Base-by-base conservation (phyloP, 2,113 vertebrate species). In the Aythya baeri region DNA sequence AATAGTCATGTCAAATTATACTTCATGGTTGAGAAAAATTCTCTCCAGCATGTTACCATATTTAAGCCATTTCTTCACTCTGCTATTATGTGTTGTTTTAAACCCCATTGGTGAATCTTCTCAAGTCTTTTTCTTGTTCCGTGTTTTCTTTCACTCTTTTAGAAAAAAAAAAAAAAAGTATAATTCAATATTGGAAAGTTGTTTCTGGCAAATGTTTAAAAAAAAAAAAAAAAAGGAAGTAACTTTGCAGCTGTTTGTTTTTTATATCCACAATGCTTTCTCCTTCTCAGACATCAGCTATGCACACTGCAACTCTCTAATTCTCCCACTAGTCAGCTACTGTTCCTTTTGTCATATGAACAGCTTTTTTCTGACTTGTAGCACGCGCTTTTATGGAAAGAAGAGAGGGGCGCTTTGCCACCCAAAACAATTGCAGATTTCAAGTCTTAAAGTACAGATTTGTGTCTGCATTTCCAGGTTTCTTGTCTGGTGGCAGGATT, bases 11-110 rank as follows among this genome's bases (percentile, higher is more conserved):
- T 97, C 93, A 88, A 93, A 90, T 94, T 88, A 13, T 63, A 80
- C 92, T 95, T 94, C 54, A 67, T 83, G 71, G 88, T 8, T 81
- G 95, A 95, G 93, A 96, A 96, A 95, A 93, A 36, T 86, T 97
- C 54, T 97, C 91, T 96, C 83, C 86, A 90, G 86, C 74, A 74
- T 34, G 22, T 93, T 95, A 81, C 92, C 89, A 76, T 91, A 74
- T 70, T 85, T 95, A 73, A 77, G 54, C 41, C 26, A 50, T 92
- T 96, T 83, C 38, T 93, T 94, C 58, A 26, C 43, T 61, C 38
- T 22, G 8, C 43, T 74, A 8, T 66, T 74, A 55, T 91, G 88
- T 82, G 54, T 91, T 87, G n/a, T 85, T 95, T 91, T 83, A 84
- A 83, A 96, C 46, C 52, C 73, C 81, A 25, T 78, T 71, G 49